Percentiles rank a stretch among this genome's conserved stretches.
phyloP scores from a whole-genome alignment of 2,888 invertebrate genomes.

The Phortica okadai region DNA sequence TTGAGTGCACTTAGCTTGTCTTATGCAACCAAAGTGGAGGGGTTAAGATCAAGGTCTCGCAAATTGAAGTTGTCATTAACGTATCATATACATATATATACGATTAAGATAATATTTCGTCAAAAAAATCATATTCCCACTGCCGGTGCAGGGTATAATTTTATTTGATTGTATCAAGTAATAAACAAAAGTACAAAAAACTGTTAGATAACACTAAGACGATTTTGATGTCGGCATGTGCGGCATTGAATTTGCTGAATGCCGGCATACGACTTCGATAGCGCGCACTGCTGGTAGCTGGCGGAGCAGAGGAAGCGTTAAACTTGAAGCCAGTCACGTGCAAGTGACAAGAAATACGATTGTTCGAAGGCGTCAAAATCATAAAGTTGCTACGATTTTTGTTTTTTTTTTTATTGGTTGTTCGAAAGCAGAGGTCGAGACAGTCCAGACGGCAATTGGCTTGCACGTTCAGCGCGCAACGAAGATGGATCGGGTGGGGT shows the following conservation, averaged over 20 bases:
- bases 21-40: too few species aligned
- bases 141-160: background rate
- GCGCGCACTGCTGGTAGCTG: background rate
- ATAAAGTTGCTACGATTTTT: background rate
- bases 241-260: background rate
- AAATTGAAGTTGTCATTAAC: too few species aligned
- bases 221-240: background rate
- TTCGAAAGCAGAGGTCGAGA: too few species aligned
- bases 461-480: too few species aligned
- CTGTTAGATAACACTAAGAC: constrained; percentile 3
- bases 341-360: constrained; percentile 54
- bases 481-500: background rate
- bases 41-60: too few species aligned
- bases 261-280: constrained; percentile 5
- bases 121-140: background rate
- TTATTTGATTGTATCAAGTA: background rate
- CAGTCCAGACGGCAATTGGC: too few species aligned
- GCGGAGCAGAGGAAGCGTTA: constrained; percentile 41
- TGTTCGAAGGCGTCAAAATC: background rate
- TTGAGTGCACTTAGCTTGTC: too few species aligned
- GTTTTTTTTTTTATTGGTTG: too few species aligned
- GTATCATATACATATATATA: too few species aligned
- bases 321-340: constrained; percentile 68
- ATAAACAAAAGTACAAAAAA: constrained; percentile 4
- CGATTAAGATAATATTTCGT: background rate